Evolutionary conservation across 30 jellyfish, hydroid and myxozoan species (phyloP), one percentile per base, ranked within the genome.

Genomic region (Cassiopea andromeda): DNA sequence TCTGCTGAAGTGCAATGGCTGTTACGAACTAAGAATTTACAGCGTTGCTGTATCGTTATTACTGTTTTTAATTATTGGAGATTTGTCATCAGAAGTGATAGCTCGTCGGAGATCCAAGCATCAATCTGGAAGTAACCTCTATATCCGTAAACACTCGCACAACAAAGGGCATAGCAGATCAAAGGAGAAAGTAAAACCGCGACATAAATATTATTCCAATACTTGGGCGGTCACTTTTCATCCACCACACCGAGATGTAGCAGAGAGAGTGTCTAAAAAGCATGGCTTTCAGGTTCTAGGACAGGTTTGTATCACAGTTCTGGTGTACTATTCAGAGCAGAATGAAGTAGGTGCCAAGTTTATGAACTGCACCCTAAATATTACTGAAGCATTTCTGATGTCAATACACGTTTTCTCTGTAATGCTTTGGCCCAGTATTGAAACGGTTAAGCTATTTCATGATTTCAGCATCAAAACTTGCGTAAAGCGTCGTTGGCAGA

Each of bases 191-290:
- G 46, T 48, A 66, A 91, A 85, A 54, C 85, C 81, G 16, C 89
- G 70, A 54, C 90, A 77, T 16, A 84, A 76, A 67, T 92, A 81
- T 57, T 97, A 93, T 73, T 89, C 99, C 0, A 97, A 97, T 71
- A 97, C 98, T 6, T 97, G 99, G 99, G 99, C 99, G 9, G 98
- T 97, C 18, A 94, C 82, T 61, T 77, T 95, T 46, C 94, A 95
- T 71, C 99, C 99, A 60, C 99, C 99, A 45, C 94, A 87, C 68
- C 88, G 92, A 46, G 94, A 95, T 44, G 81, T 95, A 48, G 99
- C 99, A n/a, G 93, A 95, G 16, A 91, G 97, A 79, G 84, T 95
- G 57, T 88, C 98, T 54, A 95, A 95, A 77, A 95, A 95, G 80
- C 99, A 95, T 67, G 99, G 99, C 17, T 95, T 95, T 79, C 87